Base-by-base conservation (phyloP, 2,113 vertebrate genomes). In the Lophura nycthemera region DNA sequence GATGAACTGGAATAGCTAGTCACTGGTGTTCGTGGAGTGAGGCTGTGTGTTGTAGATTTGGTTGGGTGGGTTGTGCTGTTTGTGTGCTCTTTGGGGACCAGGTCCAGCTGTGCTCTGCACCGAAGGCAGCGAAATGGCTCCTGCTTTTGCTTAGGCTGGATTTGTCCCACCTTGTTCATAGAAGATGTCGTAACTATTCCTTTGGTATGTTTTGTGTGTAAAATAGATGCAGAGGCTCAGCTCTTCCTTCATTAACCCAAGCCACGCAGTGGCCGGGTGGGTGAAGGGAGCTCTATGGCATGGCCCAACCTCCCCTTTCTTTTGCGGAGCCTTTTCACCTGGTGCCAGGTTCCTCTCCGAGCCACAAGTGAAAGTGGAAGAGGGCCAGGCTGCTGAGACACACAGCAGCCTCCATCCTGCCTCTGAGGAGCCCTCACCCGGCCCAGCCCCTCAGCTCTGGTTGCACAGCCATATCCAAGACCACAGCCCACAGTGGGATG, bases 121-220 rank as follows among this genome's bases (percentile, higher is more conserved):
- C 38, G 34, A 63, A 36, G 60, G 54, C 50, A 27, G 3, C 5
- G 6, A 84, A 84, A 54, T 48, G 63, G 75, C 38, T 78, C 21
- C 38, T 3, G 8, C 87, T 95, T 78, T 38, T 2, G 27, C 73
- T 72, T 77, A 80, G 70, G 88, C 81, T 88, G 83, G 83, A 86
- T 89, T 90, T 90, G 72, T 83, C 76, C 89, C 86, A 43, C 50
- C 50, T 90, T 76, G 34, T 92, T 83, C 29, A 61, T 52, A 95
- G 74, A 79, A 92, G 32, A 78, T n/a, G 29, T 82, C 84, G 82
- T 96, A 77, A 64, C 30, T 34, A 36, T 88, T 78, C 71, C 96
- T 86, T 92, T 57, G 90, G 29, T 85, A 59, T 88, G 88, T 94
- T 91, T 86, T 78, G 59, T 87, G 83, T 83, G 4, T 54, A 61